Conservation (phyloP, 2,888 invertebrate species). For the Gisinianus flammeolus region DNA sequence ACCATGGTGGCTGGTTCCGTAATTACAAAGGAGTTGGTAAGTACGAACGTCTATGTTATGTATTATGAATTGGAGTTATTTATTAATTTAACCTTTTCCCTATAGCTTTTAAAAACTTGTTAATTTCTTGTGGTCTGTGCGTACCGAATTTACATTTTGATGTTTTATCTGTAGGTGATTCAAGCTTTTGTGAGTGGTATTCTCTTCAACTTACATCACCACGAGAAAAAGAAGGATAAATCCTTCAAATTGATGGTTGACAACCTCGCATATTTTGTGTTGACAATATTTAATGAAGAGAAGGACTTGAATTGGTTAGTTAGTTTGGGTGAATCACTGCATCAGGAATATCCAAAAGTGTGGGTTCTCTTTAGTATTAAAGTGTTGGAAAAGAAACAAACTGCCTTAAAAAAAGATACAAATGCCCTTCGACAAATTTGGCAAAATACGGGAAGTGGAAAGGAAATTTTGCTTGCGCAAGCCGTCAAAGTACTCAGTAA, state of each 20-base stretch:
- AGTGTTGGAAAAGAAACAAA: not conserved
- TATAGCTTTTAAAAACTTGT: no score
- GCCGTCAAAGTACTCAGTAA: no score
- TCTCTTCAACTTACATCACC: not conserved
- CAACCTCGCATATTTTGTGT: not conserved
- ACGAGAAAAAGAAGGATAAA: not conserved
- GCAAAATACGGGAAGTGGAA: not conserved
- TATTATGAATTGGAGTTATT: no score
- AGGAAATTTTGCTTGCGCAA: not conserved
- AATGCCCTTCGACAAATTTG: not conserved
- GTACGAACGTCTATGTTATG: not conserved
- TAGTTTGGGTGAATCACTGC: not conserved
- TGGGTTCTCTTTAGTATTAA: not conserved
- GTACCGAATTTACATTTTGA: not conserved
- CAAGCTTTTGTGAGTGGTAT: not conserved
- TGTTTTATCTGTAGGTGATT: not conserved
- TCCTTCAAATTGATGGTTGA: not conserved
- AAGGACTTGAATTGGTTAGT: slow-evolving; percentile 6
- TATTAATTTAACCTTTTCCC: no score
- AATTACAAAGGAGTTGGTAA: not conserved
- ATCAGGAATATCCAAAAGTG: not conserved
- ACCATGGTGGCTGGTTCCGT: not conserved
- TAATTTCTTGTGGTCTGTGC: no score
- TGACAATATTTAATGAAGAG: not conserved
- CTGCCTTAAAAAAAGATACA: not conserved